These are phyloP conservation scores for Denticeps clupeoides DNA, from an alignment of 2,797 vertebrate species.

Conservation along the genomic window DNA sequence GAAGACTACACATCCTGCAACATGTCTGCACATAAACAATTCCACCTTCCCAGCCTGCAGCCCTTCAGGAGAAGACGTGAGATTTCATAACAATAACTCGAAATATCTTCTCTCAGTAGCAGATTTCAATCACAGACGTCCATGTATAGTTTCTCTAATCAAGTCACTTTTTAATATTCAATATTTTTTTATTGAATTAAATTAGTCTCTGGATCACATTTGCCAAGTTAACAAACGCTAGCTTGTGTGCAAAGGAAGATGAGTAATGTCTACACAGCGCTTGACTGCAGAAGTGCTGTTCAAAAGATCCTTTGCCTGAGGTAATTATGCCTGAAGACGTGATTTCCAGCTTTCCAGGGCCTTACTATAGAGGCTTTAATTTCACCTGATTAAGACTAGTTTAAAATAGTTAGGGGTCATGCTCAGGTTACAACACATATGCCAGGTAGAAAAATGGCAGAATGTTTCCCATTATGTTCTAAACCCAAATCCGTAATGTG, in stretches of 20 bases:
- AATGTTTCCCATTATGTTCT: conserved; percentile 9
- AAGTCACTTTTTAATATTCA: no score
- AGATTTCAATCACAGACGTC: no score
- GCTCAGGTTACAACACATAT: background rate
- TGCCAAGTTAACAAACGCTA: background rate
- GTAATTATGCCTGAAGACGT: conserved; percentile 1
- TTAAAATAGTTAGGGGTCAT: background rate
- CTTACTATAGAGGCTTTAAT: conserved; percentile 4
- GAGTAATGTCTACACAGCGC: background rate
- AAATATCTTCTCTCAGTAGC: no score
- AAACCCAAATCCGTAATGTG: no score
- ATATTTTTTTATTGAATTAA: no score
- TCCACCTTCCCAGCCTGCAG: no score
- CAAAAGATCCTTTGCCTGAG: conserved; percentile 2
- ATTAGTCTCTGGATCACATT: no score
- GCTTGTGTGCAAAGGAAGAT: background rate
- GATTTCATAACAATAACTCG: no score
- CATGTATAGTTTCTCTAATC: no score
- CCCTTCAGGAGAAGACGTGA: no score
- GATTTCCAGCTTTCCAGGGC: background rate
- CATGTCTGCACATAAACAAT: no score
- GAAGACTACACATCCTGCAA: no score
- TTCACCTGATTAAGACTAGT: conserved; percentile 1
- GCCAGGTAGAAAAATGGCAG: background rate
- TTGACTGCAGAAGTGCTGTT: conserved; percentile 2